Percentiles rank a stretch among this genome's conserved stretches.
Evolutionary conservation across 1,140 invertebrate genomes (phyloP).

Genomic region (Temnothorax curvispinosus): DNA sequence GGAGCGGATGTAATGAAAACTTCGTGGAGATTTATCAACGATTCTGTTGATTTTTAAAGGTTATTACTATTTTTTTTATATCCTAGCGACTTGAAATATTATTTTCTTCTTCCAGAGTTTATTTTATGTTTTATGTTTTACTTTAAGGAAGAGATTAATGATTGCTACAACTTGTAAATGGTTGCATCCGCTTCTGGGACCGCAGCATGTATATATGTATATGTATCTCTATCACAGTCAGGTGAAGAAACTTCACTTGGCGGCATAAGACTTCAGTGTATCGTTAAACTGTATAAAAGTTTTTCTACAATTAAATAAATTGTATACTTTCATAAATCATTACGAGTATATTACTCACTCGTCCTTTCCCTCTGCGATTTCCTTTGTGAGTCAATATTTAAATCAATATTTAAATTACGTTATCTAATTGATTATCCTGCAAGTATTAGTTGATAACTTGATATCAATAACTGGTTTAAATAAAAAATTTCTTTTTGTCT

Average conservation of each 20-base stretch:
- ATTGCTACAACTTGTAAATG: neutral
- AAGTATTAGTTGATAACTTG: neutral
- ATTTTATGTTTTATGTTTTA: neutral
- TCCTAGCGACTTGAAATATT: neutral
- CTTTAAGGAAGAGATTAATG: neutral
- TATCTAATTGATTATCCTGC: neutral
- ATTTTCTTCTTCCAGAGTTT: conserved; percentile 20
- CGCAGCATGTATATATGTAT: conserved; percentile 54
- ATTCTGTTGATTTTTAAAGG: neutral
- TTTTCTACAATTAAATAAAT: conserved; percentile 82
- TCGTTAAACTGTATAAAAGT: conserved; percentile 65
- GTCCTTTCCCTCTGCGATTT: no score
- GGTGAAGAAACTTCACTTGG: conserved; percentile 18
- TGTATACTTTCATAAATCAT: conserved; percentile 81
- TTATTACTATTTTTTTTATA: neutral
- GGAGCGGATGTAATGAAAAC: neutral
- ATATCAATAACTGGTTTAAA: neutral
- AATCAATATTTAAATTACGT: neutral
- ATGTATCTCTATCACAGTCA: conserved; percentile 42
- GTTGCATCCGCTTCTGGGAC: neutral
- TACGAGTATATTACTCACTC: neutral
- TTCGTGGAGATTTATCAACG: neutral
- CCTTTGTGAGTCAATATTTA: neutral
- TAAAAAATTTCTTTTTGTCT: neutral
- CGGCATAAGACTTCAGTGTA: conserved; percentile 68